Conservation (phyloP, 2,113 vertebrate species). For the Tyrannus savana region DNA sequence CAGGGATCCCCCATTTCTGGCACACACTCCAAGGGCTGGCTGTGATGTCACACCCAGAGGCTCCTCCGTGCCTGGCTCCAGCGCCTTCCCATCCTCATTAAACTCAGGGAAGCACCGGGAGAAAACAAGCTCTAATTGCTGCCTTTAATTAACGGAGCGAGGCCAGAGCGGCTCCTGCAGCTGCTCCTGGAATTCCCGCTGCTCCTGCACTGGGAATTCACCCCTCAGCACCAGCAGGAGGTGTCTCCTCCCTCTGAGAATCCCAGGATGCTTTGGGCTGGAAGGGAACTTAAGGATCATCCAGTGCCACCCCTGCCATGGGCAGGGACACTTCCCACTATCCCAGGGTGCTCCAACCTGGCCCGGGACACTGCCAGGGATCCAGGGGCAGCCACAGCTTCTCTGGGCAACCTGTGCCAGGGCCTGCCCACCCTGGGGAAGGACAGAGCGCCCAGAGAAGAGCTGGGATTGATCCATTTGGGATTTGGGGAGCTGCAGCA, state of each 20-base stretch:
- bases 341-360: background rate
- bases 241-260: background rate
- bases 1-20: background rate
- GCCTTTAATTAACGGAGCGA: background rate
- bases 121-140: background rate
- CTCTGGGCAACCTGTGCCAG: background rate
- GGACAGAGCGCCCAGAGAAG: background rate
- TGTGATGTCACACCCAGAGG: background rate
- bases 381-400: background rate
- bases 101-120: background rate
- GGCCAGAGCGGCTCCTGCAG: background rate
- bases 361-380: background rate
- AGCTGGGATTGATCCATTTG: background rate
- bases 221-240: background rate
- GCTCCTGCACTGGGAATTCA: background rate
- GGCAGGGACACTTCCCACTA: rapidly evolving
- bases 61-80: rapidly evolving
- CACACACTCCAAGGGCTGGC: background rate
- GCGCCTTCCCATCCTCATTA: too few species aligned
- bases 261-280: too few species aligned
- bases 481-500: background rate
- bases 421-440: background rate
- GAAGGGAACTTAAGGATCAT: too few species aligned
- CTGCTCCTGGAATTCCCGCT: background rate
- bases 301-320: too few species aligned